Base-by-base conservation (phyloP, 2,888 invertebrate genomes). In the Cosmorhoe ocellata region DNA sequence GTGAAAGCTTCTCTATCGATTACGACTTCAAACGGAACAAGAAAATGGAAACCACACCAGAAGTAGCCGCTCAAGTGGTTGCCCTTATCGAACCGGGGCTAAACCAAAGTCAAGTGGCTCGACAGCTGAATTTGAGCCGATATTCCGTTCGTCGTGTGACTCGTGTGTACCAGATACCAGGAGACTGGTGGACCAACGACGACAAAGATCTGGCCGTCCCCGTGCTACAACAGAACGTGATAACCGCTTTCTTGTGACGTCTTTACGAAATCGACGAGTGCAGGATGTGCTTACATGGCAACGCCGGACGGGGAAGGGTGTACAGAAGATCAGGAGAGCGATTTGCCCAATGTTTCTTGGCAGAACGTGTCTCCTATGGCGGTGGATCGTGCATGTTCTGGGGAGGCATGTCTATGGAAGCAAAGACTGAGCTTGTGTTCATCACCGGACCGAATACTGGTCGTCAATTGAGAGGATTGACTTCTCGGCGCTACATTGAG, bases 371-470 rank as follows among this genome's bases (percentile, higher is more conserved):
- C 31, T 36, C 32, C 0, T 33, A 39, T 1, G 39, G 51, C 33
- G 43, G 51, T n/a, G n/a, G n/a, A n/a, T n/a, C n/a, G n/a, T n/a
- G n/a, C n/a, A n/a, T n/a, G n/a, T n/a, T n/a, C n/a, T 37, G 52
- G 51, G 39, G 51, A 38, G 45, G 32, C 37, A 49, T 54, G 27
- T 40, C 42, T 9, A 6, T 51, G 39, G 55, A 47, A 10, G 44
- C 46, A 9, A 51, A 55, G 31, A 51, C 38, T 11, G 45, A 55
- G 1, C 33, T 50, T 45, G 39, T 40, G 11, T 54, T 54, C 49
- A 45, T 54, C 34, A 11, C 45, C n/a, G 54, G 49, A 28, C 24
- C 49, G 14, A 38, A 54, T 54, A 32, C 44, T 32, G 36, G 36
- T 34, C 44, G 46, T 31, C 42, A 33, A 44, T 18, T 5, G 5